Conservation (phyloP, 2,797 vertebrate genomes). For the Microctenopoma steveboyesi region DNA sequence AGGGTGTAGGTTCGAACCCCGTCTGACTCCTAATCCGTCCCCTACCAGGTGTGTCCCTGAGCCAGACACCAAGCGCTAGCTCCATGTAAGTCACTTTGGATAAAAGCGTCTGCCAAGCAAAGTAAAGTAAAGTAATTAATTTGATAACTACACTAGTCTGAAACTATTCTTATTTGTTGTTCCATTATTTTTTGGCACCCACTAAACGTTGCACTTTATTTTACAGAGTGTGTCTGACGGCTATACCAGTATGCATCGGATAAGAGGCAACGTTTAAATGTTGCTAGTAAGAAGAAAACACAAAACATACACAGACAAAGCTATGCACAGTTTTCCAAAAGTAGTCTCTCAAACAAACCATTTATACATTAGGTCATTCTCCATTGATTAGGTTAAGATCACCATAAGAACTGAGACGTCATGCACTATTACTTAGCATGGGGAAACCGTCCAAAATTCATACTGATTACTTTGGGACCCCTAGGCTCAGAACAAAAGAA, state of each 20-base stretch:
- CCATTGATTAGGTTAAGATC: conserved; percentile 20
- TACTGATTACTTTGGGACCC: conserved; percentile 59
- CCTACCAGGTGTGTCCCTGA: too few relatives aligned
- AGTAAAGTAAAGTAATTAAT: background rate
- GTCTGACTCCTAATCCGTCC: too few relatives aligned
- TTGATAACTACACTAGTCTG: background rate
- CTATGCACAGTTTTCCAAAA: background rate
- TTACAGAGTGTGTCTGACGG: background rate
- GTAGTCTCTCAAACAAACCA: background rate
- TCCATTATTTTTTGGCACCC: background rate
- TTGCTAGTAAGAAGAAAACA: background rate
- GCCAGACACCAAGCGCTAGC: too few relatives aligned
- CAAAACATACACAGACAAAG: background rate
- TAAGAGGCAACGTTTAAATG: background rate
- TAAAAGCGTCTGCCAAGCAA: too few relatives aligned
- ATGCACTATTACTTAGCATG: conserved; percentile 16
- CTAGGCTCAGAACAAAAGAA: conserved; percentile 36
- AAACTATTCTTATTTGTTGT: background rate
- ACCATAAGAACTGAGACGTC: conserved; percentile 9
- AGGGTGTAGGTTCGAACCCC: too few relatives aligned
- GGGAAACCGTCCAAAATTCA: conserved; percentile 45
- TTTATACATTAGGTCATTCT: conserved; percentile 29
- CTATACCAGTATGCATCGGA: background rate
- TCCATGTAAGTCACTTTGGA: too few relatives aligned
- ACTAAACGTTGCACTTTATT: background rate